Evolutionary conservation across 1,140 invertebrate species (phyloP), one percentile per base, ranked within the genome.

Genomic region (Diabrotica undecimpunctata): DNA sequence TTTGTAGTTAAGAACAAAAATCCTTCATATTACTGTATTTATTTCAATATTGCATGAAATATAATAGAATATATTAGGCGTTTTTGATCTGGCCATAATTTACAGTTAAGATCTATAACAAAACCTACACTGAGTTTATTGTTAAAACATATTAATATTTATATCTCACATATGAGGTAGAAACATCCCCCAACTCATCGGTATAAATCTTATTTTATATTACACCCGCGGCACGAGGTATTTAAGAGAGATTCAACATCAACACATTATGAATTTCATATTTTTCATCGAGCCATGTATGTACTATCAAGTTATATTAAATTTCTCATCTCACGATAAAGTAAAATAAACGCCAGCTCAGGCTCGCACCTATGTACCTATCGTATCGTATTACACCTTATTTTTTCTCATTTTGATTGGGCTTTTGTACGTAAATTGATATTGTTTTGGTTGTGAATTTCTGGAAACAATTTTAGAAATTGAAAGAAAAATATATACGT

Each of bases 401-500:
- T 59, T 59, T 59, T 39, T 36, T 59, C n/a, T 59, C 39, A 12
- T 59, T 46, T 59, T 59, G 57, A 39, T 59, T 50, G 37, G 57
- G 13, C 37, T 12, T 36, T 55, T 55, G 54, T 55, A 59, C 25
- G 57, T 59, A 59, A 59, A 59, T 59, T 59, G 57, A 59, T 59
- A 59, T 59, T 59, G 57, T 59, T 59, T 59, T 7, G 57, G 57
- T 59, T 59, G 57, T 39, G 37, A 37, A 39, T 59, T 36, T n/a
- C 25, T 38, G 57, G 13, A 35, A 59, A 59, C 57, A 59, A 59
- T 59, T 59, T 59, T 25, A 11, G 11, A 39, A 59, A 59, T 59
- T 59, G 57, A 59, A 59, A 59, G 41, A 59, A 59, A 50, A 59
- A 59, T 59, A 50, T 59, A 10, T 58, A 59, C 36, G n/a, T 14